Conservation (phyloP, 2,797 vertebrate species). For the Molossus molossus region DNA sequence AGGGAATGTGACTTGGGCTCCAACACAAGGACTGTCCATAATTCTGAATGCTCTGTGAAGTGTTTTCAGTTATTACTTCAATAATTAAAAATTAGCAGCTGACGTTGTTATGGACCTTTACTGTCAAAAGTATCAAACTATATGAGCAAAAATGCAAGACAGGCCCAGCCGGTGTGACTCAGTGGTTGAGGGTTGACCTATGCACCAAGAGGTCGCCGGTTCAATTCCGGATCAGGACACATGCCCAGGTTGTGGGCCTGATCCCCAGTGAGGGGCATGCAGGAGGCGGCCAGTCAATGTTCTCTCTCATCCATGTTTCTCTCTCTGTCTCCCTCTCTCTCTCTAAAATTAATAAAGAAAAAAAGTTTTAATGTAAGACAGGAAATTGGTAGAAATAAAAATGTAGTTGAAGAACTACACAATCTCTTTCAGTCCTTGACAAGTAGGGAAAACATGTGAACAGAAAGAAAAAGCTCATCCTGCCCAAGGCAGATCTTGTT, state of each 20-base stretch:
- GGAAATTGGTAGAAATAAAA: background rate
- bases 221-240: no score
- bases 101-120: background rate
- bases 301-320: no score
- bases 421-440: background rate
- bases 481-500: background rate
- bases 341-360: no score
- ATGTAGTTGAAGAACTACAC: background rate
- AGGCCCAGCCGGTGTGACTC: background rate
- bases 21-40: background rate
- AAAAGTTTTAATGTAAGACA: no score
- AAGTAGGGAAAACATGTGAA: background rate
- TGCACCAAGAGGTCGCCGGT: no score
- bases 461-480: background rate
- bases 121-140: background rate
- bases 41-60: background rate
- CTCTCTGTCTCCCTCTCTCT: no score
- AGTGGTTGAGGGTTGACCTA: no score
- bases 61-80: background rate
- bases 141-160: background rate
- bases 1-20: background rate
- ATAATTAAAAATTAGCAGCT: background rate
- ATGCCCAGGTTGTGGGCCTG: no score
- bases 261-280: no score
- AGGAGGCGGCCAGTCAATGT: no score